Evolutionary conservation across 2,113 vertebrate genomes (phyloP).

Genomic region (Pelvicachromis taeniatus): DNA sequence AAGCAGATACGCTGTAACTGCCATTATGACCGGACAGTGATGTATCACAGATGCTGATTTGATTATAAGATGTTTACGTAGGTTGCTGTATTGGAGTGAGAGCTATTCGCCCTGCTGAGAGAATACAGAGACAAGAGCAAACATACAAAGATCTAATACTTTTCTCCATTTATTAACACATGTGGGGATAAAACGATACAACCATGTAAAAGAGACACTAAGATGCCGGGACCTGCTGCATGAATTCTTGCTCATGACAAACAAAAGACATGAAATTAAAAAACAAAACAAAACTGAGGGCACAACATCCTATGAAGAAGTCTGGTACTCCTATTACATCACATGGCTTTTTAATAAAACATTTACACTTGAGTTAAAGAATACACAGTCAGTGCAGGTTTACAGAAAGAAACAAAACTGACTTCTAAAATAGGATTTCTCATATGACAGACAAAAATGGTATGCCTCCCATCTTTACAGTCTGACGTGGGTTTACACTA

Average conservation of each 20-base stretch:
- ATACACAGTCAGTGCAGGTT: constrained; percentile 20
- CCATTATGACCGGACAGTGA: neutral
- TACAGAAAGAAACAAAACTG: neutral
- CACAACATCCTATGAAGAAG: neutral
- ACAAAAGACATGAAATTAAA: neutral
- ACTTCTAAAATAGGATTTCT: neutral
- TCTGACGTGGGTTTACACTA: neutral
- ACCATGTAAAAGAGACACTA: constrained; percentile 22
- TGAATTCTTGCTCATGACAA: neutral
- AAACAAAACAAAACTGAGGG: neutral
- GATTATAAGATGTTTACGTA: neutral
- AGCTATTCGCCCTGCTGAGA: neutral
- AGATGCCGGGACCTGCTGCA: neutral
- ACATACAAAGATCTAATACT: neutral
- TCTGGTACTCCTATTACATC: neutral
- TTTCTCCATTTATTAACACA: constrained; percentile 47
- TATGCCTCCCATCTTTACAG: neutral
- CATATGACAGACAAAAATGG: neutral
- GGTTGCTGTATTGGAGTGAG: neutral
- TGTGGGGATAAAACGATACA: constrained; percentile 30
- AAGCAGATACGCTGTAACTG: neutral
- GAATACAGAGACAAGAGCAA: neutral
- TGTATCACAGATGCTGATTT: neutral
- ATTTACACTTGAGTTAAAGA: neutral
- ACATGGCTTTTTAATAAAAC: neutral